Base-by-base conservation (phyloP, 2,797 vertebrate genomes). In the Emydoidea blandingii region DNA sequence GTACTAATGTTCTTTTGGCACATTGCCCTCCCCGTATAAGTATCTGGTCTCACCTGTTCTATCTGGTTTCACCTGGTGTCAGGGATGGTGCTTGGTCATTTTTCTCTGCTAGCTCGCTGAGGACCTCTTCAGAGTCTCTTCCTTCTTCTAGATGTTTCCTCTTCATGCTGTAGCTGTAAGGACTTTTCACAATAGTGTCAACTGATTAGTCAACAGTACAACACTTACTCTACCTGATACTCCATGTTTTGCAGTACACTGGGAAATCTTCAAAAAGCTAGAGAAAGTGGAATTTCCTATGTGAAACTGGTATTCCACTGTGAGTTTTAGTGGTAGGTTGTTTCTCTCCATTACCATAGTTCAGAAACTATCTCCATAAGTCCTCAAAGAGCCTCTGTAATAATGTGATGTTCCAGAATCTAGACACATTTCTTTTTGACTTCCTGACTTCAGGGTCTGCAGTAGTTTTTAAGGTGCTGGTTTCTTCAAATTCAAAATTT, bases 131-230 rank as follows among this genome's bases (percentile, higher is more conserved):
- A 86, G 6, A 1, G 1, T 10, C 10, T 79, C 12, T 72, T 83
- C 2, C 4, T 79, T 92, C 44, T 72, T 49, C 44, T 49, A 49
- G 27, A 11, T 78, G 25, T 76, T 78, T 49, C 4, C 27, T 31
- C 44, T 78, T 49, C 27, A 78, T 78, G 44, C 23, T 78, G 25
- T 76, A 72, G 41, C 25, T 76, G 7, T 27, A 49, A 49, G 27
- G 74, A 49, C 14, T 31, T 49, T 78, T 78, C 44, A 18, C 23
- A 78, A 78, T 23, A 47, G 1, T 0, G 18, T 0, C 14, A 88
- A 5, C 37, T 41, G 3, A 31, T 86, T 74, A 81, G 2, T 47
- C 15, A 84, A 81, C 27, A 72, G 5, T 2, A 11, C 0, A 0
- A 72, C 34, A 27, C 81, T 5, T 86, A 84, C 81, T 44, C 12